These are phyloP conservation scores for Rhea pennata DNA, from an alignment of 2,113 vertebrate species.

Conservation along the genomic window DNA sequence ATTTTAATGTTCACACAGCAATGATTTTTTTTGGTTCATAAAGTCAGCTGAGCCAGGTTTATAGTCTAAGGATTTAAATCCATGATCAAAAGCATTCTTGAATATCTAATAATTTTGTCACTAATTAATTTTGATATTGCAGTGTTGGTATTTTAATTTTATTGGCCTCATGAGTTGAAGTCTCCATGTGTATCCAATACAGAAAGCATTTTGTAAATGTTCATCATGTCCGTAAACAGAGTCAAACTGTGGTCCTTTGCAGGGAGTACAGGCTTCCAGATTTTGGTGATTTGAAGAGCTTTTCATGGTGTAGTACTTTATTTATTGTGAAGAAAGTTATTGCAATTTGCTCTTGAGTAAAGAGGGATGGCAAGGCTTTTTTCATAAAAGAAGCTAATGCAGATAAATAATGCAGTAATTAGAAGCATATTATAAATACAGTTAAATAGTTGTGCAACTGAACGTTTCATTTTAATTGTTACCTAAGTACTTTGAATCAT, in stretches of 20 bases:
- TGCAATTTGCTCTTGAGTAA: neutral
- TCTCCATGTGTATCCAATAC: neutral
- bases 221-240: neutral
- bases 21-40: neutral
- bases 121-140: neutral
- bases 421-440: neutral
- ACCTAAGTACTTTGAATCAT: neutral
- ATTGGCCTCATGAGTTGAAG: neutral
- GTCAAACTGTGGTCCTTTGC: neutral
- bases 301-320: neutral
- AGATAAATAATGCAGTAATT: neutral
- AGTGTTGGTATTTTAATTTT: neutral
- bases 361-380: neutral
- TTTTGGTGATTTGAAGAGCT: neutral
- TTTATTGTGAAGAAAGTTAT: neutral
- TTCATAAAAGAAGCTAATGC: neutral
- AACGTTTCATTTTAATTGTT: neutral
- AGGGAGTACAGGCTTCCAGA: neutral
- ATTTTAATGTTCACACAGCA: neutral
- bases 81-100: neutral
- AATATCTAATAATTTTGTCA: neutral
- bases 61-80: neutral
- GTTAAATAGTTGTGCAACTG: neutral
- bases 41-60: neutral
- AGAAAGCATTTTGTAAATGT: neutral